A percentile compares a stretch with the other conserved stretches of the same genome.
Evolutionary conservation across 35 echinoderm and acorn worm species (phyloP).

Genomic region (Heliocidaris tuberculata): DNA sequence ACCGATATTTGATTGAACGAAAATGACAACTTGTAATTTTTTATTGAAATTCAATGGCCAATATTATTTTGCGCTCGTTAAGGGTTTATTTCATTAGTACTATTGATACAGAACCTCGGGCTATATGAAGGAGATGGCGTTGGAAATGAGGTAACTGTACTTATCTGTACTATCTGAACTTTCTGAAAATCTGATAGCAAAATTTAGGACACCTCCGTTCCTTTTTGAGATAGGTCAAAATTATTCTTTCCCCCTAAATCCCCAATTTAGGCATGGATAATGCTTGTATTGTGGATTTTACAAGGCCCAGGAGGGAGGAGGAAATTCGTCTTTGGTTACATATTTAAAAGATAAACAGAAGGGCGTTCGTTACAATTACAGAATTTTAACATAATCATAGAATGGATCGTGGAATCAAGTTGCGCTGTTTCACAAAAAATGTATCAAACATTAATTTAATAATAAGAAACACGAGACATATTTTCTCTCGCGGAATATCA

Average conservation of each 20-base stretch:
- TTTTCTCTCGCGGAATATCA: neutral
- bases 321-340: neutral
- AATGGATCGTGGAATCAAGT: neutral
- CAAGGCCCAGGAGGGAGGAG: neutral
- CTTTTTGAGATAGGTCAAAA: neutral
- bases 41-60: conserved; percentile 24
- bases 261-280: neutral
- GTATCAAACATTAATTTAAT: neutral
- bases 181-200: neutral
- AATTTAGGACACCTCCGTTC: neutral
- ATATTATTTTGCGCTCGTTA: conserved; percentile 5
- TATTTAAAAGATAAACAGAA: neutral
- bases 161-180: neutral
- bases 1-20: neutral
- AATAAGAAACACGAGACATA: neutral
- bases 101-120: neutral
- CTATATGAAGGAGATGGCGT: neutral
- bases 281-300: neutral
- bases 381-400: neutral
- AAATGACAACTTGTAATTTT: conserved; percentile 41
- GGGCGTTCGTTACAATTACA: neutral
- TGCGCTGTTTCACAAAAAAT: neutral
- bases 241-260: neutral
- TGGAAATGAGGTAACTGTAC: conserved; percentile 21
- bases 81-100: conserved; percentile 7